Evolutionary conservation across 2,113 vertebrate species (phyloP).

Genomic region (Callaeas wilsoni): DNA sequence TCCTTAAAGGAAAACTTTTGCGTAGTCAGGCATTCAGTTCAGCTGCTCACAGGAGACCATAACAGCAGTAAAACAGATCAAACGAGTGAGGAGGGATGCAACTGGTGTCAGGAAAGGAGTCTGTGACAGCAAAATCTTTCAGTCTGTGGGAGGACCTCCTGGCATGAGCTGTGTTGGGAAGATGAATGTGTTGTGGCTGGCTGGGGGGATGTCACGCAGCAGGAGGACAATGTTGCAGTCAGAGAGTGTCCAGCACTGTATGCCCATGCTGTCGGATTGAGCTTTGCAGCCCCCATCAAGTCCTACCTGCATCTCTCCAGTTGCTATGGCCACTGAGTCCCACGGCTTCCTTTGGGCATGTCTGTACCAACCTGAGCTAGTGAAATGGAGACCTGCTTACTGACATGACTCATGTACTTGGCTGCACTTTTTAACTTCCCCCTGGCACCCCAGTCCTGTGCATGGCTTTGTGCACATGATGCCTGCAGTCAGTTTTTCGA

Average conservation of each 20-base stretch:
- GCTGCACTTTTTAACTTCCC: not conserved
- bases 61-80: not conserved
- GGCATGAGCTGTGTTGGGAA: not conserved
- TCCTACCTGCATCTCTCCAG: not conserved
- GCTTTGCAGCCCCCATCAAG: not conserved
- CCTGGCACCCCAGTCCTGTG: not conserved
- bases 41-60: not conserved
- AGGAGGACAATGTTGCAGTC: not conserved
- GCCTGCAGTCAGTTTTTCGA: not conserved
- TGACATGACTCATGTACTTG: not conserved
- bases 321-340: not conserved
- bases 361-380: not conserved
- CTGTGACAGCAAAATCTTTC: not conserved
- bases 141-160: not conserved
- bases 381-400: not conserved
- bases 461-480: not conserved
- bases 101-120: not conserved
- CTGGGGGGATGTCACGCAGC: accelerated
- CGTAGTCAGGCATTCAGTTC: not conserved
- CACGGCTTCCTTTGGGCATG: not conserved
- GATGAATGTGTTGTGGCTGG: not conserved
- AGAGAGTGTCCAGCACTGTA: not conserved
- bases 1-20: not conserved
- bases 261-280: not conserved
- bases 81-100: not conserved